Percentiles rank a stretch among this genome's conserved stretches.
These are phyloP conservation scores for Ptilorrhoa leucosticta DNA, from an alignment of 2,113 vertebrate genomes.

Conservation along the genomic window DNA sequence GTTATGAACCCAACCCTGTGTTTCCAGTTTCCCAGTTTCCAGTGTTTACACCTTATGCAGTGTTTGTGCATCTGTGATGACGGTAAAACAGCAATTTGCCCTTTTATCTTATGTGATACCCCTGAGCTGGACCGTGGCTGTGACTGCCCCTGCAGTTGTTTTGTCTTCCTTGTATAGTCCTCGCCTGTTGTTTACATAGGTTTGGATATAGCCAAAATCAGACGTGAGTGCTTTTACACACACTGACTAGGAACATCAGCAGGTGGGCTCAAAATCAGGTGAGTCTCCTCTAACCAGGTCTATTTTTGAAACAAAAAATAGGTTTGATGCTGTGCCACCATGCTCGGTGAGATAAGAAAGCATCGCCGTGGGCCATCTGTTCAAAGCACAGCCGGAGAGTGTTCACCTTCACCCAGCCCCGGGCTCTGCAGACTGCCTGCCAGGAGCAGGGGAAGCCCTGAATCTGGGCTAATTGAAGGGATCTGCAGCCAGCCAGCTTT, in stretches of 20 bases:
- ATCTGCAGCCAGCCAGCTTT: neutral
- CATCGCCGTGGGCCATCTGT: neutral
- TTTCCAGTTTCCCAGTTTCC: neutral
- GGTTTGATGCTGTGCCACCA: neutral
- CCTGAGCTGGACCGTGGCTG: neutral
- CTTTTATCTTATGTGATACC: neutral
- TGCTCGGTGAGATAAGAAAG: neutral
- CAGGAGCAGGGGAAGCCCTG: neutral
- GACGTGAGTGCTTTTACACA: neutral
- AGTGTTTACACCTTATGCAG: fast-evolving
- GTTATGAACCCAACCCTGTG: neutral
- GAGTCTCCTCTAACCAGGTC: neutral
- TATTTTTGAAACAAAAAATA: neutral
- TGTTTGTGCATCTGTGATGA: neutral
- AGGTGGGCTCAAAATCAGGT: neutral
- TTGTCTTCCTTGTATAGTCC: neutral
- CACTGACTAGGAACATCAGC: neutral
- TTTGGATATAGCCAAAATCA: neutral
- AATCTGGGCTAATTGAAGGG: neutral
- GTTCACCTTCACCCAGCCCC: neutral
- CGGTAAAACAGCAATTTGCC: neutral
- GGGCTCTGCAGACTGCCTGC: neutral
- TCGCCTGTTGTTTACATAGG: fast-evolving
- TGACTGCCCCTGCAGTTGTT: neutral
- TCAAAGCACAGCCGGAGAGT: neutral